Conservation (phyloP, 2,113 vertebrate species). For the Argyrosomus japonicus region DNA sequence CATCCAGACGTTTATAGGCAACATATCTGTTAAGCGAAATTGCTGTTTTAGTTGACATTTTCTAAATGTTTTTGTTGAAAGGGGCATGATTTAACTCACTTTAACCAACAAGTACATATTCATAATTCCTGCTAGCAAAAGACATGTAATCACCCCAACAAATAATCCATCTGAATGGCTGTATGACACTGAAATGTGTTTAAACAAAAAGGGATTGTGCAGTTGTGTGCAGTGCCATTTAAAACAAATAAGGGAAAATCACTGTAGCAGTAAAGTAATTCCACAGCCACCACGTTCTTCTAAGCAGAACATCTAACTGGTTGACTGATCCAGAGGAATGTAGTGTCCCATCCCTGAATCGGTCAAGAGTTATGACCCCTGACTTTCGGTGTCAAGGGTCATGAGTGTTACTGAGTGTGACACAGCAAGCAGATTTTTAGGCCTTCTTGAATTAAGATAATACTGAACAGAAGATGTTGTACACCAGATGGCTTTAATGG, state of each 20-base stretch:
- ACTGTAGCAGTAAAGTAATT: neutral
- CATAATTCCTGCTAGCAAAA: constrained; percentile 14
- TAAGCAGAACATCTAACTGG: constrained; percentile 24
- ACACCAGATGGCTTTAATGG: neutral
- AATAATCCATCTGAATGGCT: constrained; percentile 5
- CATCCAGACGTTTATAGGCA: constrained; percentile 27
- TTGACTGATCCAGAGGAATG: constrained; percentile 49
- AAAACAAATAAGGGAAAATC: constrained; percentile 5
- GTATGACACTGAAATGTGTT: constrained; percentile 9
- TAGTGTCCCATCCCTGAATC: constrained; percentile 6
- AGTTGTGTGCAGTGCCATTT: neutral
- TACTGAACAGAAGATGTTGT: neutral
- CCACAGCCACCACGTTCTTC: neutral
- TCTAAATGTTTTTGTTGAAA: neutral
- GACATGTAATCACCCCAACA: constrained; percentile 17
- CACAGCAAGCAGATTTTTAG: neutral
- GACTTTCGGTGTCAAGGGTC: constrained; percentile 47
- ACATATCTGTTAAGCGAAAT: constrained; percentile 2
- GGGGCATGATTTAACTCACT: neutral
- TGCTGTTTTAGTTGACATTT: neutral
- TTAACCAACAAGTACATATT: constrained; percentile 30
- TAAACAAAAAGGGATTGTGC: constrained; percentile 13
- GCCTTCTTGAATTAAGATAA: neutral
- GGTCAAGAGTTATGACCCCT: constrained; percentile 40
- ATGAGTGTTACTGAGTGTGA: constrained; percentile 22